These are phyloP conservation scores for Hydractinia symbiolongicarpus DNA, from an alignment of 30 jellyfish, hydroid and myxozoan species.

Conservation along the genomic window DNA sequence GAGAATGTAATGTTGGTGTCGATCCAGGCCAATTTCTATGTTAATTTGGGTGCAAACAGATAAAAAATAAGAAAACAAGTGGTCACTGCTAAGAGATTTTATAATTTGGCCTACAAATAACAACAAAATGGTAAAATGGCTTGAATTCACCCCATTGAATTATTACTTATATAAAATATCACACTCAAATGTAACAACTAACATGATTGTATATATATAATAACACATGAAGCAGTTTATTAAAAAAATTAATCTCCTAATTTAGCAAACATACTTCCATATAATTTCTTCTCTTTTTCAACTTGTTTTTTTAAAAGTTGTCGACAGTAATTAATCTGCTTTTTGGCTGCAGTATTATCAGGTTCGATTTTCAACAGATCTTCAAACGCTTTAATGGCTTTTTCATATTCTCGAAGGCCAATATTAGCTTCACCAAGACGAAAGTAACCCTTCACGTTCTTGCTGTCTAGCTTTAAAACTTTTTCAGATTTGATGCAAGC, in stretches of 20 bases:
- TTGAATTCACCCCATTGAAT: no score
- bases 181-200: no score
- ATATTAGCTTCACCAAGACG: constrained; percentile 51
- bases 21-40: no score
- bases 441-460: constrained; percentile 59
- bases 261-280: constrained; percentile 46
- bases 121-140: no score
- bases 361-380: constrained; percentile 56
- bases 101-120: no score
- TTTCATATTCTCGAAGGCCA: constrained; percentile 55
- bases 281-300: constrained; percentile 59
- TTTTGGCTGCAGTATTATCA: constrained; percentile 54
- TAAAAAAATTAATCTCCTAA: not conserved
- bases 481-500: constrained; percentile 51
- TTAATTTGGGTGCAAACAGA: no score
- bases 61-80: no score
- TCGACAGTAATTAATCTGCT: constrained; percentile 30
- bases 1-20: no score
- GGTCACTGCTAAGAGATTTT: no score
- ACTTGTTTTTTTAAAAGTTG: constrained; percentile 33
- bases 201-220: no score
- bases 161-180: no score
- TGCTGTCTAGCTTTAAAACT: constrained; percentile 55
- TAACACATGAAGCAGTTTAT: not conserved
- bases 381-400: constrained; percentile 48